phyloP scores from a whole-genome alignment of 2,797 vertebrate species.

The Eupleurogrammus muticus region DNA sequence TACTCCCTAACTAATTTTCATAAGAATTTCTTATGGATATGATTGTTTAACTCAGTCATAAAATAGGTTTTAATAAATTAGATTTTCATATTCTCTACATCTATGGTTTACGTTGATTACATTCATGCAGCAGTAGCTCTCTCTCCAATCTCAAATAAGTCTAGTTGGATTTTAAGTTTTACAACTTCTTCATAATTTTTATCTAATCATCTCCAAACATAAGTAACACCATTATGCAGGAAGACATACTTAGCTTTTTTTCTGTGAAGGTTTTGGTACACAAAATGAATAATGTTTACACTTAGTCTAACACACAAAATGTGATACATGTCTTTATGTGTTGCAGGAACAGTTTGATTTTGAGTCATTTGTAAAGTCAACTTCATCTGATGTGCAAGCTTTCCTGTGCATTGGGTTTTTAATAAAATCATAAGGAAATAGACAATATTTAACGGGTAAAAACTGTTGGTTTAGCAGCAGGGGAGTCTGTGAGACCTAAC shows the following conservation, averaged over 20 bases:
- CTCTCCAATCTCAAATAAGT: not conserved
- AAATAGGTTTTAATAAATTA: not conserved
- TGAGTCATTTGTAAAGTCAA: too few species aligned
- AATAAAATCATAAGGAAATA: not conserved
- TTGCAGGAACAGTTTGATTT: too few species aligned
- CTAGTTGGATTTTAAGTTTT: not conserved
- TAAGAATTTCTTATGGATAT: not conserved
- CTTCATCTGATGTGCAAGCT: too few species aligned
- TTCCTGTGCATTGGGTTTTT: not conserved
- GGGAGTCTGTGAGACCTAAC: not conserved
- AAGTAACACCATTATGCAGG: too few species aligned
- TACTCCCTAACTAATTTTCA: not conserved
- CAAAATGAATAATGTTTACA: not conserved
- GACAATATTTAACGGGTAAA: not conserved
- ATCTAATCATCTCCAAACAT: too few species aligned
- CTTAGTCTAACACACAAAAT: not conserved
- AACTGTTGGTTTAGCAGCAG: not conserved
- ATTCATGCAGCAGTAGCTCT: not conserved
- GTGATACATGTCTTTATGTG: constrained; percentile 30
- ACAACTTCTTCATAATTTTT: too few species aligned
- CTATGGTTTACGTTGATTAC: not conserved
- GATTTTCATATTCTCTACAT: not conserved
- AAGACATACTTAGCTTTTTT: too few species aligned
- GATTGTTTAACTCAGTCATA: not conserved
- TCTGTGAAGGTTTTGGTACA: too few species aligned